Evolutionary conservation across 1,140 invertebrate species (phyloP).

Genomic region (Lordiphosa collinella): DNA sequence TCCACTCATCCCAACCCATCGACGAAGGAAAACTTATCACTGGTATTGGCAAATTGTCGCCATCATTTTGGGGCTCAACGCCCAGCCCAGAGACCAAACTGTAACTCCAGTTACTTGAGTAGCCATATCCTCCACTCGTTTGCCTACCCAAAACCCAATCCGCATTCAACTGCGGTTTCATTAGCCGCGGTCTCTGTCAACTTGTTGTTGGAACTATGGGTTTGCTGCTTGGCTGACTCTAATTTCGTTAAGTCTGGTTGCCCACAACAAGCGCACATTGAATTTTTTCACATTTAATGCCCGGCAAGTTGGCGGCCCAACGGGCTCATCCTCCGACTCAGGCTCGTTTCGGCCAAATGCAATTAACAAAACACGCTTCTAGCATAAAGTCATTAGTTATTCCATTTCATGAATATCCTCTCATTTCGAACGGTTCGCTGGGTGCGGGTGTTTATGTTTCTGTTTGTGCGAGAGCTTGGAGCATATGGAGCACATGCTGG

Average conservation of each 20-base stretch:
- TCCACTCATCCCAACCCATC: not conserved
- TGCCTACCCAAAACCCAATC: slow-evolving; percentile 10
- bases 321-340: slow-evolving; percentile 16
- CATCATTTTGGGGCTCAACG: slow-evolving; percentile 46
- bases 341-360: slow-evolving; percentile 66
- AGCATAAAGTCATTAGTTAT: slow-evolving; percentile 78
- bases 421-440: slow-evolving; percentile 60
- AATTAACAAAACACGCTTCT: slow-evolving; percentile 76
- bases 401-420: slow-evolving; percentile 73
- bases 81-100: slow-evolving; percentile 32
- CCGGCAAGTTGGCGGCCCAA: slow-evolving; percentile 20
- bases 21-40: slow-evolving; percentile 47
- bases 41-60: slow-evolving; percentile 74
- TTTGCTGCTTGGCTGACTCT: slow-evolving; percentile 61
- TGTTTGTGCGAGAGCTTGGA: slow-evolving; percentile 13
- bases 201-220: slow-evolving; percentile 29
- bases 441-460: slow-evolving; percentile 25
- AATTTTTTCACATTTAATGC: slow-evolving; percentile 64
- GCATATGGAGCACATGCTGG: slow-evolving; percentile 51
- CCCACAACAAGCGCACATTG: slow-evolving; percentile 64
- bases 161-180: slow-evolving; percentile 68
- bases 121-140: slow-evolving; percentile 30
- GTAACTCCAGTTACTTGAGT: slow-evolving; percentile 45
- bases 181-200: slow-evolving; percentile 66
- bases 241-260: slow-evolving; percentile 71